Base-by-base conservation (phyloP, 2,797 vertebrate species). In the Apogon talboti region DNA sequence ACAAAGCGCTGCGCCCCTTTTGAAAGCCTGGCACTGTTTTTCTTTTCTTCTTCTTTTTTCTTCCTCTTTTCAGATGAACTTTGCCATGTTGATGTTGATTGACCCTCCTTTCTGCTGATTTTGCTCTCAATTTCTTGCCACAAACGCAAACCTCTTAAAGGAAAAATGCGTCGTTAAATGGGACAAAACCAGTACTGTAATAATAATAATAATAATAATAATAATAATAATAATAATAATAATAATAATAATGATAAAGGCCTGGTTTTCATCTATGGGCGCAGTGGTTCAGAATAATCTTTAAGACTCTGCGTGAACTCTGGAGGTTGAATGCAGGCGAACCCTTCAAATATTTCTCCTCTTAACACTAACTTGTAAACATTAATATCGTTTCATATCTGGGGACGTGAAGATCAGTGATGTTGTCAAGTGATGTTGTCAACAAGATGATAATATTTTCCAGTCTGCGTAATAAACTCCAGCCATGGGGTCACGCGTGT, bases 71-170 rank as follows among this genome's bases (percentile, higher is more conserved):
- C 61, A 74, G 76, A 77, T 93, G 92, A 94, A 93, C 92, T 94
- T 94, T 92, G 90, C 84, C 90, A 89, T 91, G 90, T 93, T 85
- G 78, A 88, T 92, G 85, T 89, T 91, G 89, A 92, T 89, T 86
- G 93, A 86, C 74, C 83, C 84, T 85, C 87, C 83, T 78, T 74
- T 92, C 89, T 86, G 56, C 79, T 62, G 77, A 81, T 59, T 33
- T 33, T 28, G 14, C 11, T 7, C 35, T 51, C 45, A 35, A 11
- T 68, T 61, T 75, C 6, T 54, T 30, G 51, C 15, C 45, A 33
- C 24, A 38, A 14, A 66, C 72, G 18, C 69, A 76, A 74, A 64
- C 44, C 54, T 46, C 11, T 35, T 6, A 15, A 53, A 40, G 43
- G 24, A 65, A 11, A 38, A 41, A 13, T n/a, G 33, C 44, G 49